Evolutionary conservation across 2,113 vertebrate genomes (phyloP).

Genomic region (Sakesphorus luctuosus): DNA sequence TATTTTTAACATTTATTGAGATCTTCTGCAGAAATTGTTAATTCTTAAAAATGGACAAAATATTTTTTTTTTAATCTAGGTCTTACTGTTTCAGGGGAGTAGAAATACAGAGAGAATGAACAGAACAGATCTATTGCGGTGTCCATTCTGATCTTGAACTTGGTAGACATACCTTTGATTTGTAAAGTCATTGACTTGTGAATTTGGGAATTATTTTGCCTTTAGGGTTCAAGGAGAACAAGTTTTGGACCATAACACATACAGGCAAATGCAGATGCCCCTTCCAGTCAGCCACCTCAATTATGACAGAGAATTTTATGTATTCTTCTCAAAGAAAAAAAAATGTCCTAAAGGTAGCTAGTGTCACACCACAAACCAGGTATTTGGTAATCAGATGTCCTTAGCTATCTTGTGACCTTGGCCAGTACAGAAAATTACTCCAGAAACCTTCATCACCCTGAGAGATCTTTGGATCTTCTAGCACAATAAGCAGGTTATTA

Average conservation of each 20-base stretch:
- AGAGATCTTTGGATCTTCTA: conserved; percentile 4
- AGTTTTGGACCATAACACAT: not conserved
- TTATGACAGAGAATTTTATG: not conserved
- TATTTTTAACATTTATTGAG: not conserved
- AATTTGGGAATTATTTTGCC: not conserved
- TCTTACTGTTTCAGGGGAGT: not conserved
- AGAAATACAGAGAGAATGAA: not conserved
- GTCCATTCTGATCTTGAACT: not conserved
- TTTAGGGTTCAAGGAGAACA: not conserved
- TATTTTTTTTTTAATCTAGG: not conserved
- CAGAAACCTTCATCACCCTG: not conserved
- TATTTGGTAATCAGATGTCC: not conserved
- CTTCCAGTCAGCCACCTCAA: not conserved
- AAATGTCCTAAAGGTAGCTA: not conserved
- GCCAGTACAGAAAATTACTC: not conserved
- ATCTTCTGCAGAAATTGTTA: not conserved
- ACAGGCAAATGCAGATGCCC: fast-evolving
- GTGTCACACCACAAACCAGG: not conserved
- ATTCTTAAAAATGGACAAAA: not conserved
- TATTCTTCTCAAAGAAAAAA: not conserved
- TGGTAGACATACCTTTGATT: not conserved
- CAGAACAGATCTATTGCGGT: not conserved
- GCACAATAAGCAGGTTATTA: conserved; percentile 10
- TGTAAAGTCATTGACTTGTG: not conserved
- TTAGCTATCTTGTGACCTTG: not conserved